phyloP scores from a whole-genome alignment of 2,888 invertebrate genomes.

The Blastobasis lacticolella region DNA sequence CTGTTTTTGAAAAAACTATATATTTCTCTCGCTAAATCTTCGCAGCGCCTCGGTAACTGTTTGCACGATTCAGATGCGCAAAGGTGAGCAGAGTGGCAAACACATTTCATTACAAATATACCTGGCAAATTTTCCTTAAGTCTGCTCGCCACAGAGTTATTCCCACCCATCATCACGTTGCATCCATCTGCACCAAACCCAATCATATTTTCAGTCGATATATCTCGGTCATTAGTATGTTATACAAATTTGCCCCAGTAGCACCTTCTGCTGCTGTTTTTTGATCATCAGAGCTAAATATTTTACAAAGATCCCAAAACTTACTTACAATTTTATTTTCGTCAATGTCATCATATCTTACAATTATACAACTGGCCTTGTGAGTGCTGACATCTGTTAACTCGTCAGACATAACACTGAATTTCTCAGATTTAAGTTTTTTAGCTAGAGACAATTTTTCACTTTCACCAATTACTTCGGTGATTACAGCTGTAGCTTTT shows the following conservation, averaged over 20 bases:
- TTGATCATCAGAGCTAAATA: slow-evolving; percentile 6
- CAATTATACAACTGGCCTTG: slow-evolving; percentile 5
- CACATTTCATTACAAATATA: slow-evolving; percentile 11
- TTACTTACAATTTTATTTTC: slow-evolving; percentile 10
- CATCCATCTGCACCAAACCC: slow-evolving; percentile 12
- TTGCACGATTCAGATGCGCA: slow-evolving; percentile 9
- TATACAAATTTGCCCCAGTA: slow-evolving; percentile 1
- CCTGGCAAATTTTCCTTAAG: slow-evolving; percentile 9
- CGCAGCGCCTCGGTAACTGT: neutral
- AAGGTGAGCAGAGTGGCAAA: slow-evolving; percentile 12
- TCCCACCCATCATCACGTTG: slow-evolving; percentile 12
- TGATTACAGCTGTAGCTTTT: slow-evolving; percentile 1
- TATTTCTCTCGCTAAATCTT: slow-evolving; percentile 12
- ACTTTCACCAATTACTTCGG: neutral
- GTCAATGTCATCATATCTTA: slow-evolving; percentile 9
- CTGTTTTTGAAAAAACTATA: slow-evolving; percentile 9
- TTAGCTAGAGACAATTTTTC: slow-evolving; percentile 1
- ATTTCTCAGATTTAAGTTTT: slow-evolving; percentile 2
- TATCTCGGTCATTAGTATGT: slow-evolving; percentile 1
- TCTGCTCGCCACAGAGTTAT: slow-evolving; percentile 9
- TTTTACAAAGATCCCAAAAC: slow-evolving; percentile 10
- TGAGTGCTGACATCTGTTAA: slow-evolving; percentile 6
- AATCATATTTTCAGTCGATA: slow-evolving; percentile 11
- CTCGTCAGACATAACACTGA: slow-evolving; percentile 6
- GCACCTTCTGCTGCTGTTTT: neutral